phyloP scores from a whole-genome alignment of 2,797 vertebrate species.

The Lates japonicus region DNA sequence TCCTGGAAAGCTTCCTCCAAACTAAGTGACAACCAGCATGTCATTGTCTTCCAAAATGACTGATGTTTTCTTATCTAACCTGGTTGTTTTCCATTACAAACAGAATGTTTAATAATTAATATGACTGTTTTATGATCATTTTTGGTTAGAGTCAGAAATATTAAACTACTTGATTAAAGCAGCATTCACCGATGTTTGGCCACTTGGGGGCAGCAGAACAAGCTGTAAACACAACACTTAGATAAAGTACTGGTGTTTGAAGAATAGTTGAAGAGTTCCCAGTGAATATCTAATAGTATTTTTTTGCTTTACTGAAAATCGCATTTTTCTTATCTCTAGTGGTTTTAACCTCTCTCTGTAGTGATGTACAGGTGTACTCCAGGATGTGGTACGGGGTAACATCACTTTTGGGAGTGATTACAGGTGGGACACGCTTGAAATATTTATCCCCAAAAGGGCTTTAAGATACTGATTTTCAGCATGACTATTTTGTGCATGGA shows the following conservation, averaged over 20 bases:
- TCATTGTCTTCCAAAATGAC: not conserved
- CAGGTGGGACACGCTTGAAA: not conserved
- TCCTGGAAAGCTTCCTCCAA: not conserved
- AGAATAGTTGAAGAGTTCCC: no score
- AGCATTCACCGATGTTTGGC: not conserved
- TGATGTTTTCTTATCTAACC: not conserved
- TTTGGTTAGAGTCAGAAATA: not conserved
- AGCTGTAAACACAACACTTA: not conserved
- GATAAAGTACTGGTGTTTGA: no score
- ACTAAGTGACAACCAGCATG: not conserved
- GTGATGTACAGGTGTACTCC: not conserved
- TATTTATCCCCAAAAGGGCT: no score
- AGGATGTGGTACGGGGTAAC: not conserved
- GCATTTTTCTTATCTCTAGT: constrained; percentile 30
- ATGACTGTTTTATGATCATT: not conserved
- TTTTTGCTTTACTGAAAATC: not conserved
- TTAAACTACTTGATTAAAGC: not conserved
- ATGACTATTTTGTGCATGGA: no score
- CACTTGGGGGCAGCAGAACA: not conserved
- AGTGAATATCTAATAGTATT: no score
- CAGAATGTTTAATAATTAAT: not conserved
- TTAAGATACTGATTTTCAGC: no score
- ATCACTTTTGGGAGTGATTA: not conserved
- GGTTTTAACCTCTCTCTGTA: not conserved
- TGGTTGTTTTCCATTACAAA: not conserved